Evolutionary conservation across 1,140 invertebrate genomes (phyloP).

Genomic region (Ceratoteleas bidentatus): DNA sequence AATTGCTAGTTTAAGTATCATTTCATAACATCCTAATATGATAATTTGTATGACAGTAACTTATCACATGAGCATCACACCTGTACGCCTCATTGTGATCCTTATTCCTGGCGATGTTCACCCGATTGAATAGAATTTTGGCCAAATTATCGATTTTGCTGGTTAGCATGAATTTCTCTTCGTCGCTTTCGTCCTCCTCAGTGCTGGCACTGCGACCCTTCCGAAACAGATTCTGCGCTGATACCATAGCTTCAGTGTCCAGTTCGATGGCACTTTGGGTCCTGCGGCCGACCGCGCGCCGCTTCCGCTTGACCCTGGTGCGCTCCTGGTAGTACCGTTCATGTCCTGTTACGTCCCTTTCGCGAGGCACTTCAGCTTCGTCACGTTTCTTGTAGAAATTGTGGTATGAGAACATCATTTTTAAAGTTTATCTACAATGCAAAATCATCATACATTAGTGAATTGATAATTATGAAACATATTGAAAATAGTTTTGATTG

Average conservation of each 20-base stretch:
- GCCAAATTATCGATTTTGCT: too few species aligned
- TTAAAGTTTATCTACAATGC: slow-evolving; percentile 65
- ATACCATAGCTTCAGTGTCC: slow-evolving; percentile 84
- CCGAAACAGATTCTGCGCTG: slow-evolving; percentile 80
- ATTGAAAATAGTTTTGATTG: too few species aligned
- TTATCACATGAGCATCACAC: too few species aligned
- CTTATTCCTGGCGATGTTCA: too few species aligned
- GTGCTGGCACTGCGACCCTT: slow-evolving; percentile 78
- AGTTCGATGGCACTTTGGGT: slow-evolving; percentile 89
- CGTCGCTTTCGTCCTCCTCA: slow-evolving; percentile 74
- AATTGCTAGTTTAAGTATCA: too few species aligned
- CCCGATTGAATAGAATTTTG: too few species aligned
- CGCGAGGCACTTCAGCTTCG: slow-evolving; percentile 83
- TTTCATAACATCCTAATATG: too few species aligned
- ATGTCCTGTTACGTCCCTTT: slow-evolving; percentile 86
- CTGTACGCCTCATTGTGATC: too few species aligned
- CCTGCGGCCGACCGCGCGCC: slow-evolving; percentile 82
- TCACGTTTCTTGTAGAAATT: slow-evolving; percentile 85
- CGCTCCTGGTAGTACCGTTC: slow-evolving; percentile 88
- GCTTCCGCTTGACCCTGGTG: slow-evolving; percentile 82
- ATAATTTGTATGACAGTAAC: too few species aligned
- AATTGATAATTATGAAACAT: too few species aligned
- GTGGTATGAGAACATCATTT: slow-evolving; percentile 83
- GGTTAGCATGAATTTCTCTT: too few species aligned
- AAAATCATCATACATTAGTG: too few species aligned